Percentiles rank a stretch among this genome's conserved stretches.
These are phyloP conservation scores for Orbicella faveolata DNA, from an alignment of 64 coral and sea anemone genomes.

Conservation along the genomic window DNA sequence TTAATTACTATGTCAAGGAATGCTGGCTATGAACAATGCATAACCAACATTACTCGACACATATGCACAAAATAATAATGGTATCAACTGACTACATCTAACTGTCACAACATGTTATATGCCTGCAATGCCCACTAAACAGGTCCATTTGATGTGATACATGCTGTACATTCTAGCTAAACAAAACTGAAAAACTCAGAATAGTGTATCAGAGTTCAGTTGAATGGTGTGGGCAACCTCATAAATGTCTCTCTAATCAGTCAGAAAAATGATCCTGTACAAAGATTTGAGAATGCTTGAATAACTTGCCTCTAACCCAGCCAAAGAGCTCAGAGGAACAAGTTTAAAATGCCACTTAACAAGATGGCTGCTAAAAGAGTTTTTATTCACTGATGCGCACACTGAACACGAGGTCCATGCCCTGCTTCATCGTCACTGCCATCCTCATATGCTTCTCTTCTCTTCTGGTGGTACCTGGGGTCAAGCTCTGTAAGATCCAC, in stretches of 20 bases:
- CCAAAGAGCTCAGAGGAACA: not conserved
- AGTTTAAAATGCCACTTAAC: not conserved
- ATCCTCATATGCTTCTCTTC: conserved; percentile 80
- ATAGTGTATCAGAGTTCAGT: not conserved
- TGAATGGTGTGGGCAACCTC: not conserved
- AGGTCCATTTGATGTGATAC: not conserved
- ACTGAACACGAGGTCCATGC: conserved; percentile 75
- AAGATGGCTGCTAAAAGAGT: not conserved
- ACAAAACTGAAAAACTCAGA: not conserved
- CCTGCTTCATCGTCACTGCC: conserved; percentile 83
- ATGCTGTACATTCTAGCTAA: conserved; percentile 20
- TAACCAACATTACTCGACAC: not conserved
- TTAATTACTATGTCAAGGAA: not conserved
- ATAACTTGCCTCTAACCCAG: not conserved
- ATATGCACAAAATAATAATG: not conserved
- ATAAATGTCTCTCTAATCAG: not conserved
- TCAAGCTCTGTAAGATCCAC: conserved; percentile 86
- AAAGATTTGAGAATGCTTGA: not conserved
- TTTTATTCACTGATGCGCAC: conserved; percentile 80
- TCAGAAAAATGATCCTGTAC: not conserved
- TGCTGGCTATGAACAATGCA: not conserved
- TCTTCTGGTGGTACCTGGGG: conserved; percentile 50
- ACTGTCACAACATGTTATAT: not conserved
- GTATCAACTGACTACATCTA: not conserved
- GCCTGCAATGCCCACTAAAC: not conserved